A percentile compares a stretch with the other conserved stretches of the same genome.
Conservation (phyloP, 2,888 invertebrate species). For the Melanotus villosus region DNA sequence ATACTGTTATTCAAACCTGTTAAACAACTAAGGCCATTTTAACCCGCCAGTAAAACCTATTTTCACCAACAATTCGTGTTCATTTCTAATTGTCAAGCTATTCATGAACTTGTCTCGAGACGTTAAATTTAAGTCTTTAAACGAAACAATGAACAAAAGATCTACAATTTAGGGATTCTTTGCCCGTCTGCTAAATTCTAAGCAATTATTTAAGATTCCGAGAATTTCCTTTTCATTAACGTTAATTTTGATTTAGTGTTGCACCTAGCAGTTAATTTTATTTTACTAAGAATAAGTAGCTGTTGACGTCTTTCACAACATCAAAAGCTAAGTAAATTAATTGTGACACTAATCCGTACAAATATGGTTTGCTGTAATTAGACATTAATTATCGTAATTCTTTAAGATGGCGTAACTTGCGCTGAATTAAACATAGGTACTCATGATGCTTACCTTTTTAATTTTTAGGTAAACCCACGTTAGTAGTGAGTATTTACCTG, state of each 20-base stretch:
- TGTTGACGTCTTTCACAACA: slow-evolving; percentile 29
- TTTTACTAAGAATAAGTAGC: background rate
- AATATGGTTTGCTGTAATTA: slow-evolving; percentile 29
- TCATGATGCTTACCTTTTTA: background rate
- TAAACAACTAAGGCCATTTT: background rate
- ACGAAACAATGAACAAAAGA: too few relatives aligned
- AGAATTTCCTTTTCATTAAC: background rate
- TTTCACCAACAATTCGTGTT: too few relatives aligned
- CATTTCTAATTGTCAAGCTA: background rate
- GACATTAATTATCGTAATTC: slow-evolving; percentile 8
- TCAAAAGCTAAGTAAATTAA: slow-evolving; percentile 23
- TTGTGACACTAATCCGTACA: slow-evolving; percentile 26
- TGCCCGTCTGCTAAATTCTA: too few relatives aligned
- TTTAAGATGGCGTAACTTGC: background rate
- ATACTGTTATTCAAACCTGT: background rate
- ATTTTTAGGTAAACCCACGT: background rate
- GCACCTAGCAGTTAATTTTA: background rate
- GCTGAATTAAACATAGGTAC: slow-evolving; percentile 1
- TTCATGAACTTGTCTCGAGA: too few relatives aligned
- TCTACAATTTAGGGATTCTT: too few relatives aligned
- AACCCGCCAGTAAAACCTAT: background rate
- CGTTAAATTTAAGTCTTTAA: too few relatives aligned
- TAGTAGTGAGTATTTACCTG: background rate
- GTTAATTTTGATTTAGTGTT: background rate
- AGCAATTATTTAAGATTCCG: too few relatives aligned